A percentile compares a stretch with the other conserved stretches of the same genome.
These are phyloP conservation scores for Choloepus hoffmanni DNA, from an alignment of 2,113 vertebrate genomes.

Conservation along the genomic window DNA sequence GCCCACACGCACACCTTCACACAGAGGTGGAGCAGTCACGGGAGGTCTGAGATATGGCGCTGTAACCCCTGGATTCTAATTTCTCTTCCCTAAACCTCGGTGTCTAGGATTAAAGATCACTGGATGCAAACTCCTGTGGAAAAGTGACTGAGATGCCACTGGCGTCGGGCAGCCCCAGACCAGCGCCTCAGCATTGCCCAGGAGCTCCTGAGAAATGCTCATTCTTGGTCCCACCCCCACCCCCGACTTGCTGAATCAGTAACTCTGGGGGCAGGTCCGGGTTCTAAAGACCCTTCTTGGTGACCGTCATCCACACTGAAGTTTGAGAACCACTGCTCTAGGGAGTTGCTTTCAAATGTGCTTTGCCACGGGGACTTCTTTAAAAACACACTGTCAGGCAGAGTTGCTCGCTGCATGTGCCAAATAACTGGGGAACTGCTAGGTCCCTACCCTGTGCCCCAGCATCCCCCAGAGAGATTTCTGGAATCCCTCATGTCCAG, in stretches of 20 bases:
- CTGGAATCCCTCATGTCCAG: not conserved
- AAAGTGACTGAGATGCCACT: not conserved
- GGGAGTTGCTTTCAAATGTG: not conserved
- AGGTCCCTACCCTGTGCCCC: too few relatives aligned
- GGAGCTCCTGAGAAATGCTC: not conserved
- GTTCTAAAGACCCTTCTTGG: too few relatives aligned
- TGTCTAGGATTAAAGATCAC: not conserved
- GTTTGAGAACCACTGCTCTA: not conserved
- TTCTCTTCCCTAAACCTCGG: not conserved
- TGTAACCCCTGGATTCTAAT: not conserved
- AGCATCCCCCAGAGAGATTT: not conserved
- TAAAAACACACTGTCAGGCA: rapidly evolving
- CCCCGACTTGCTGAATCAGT: too few relatives aligned
- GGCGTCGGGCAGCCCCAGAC: not conserved
- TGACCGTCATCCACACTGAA: too few relatives aligned
- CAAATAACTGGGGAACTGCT: not conserved
- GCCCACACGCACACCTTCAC: too few relatives aligned
- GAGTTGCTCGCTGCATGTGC: rapidly evolving
- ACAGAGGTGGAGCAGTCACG: not conserved
- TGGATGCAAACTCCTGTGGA: not conserved
- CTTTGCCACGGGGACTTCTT: not conserved
- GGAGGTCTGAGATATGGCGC: not conserved
- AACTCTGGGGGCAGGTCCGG: rapidly evolving
- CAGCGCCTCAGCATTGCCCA: too few relatives aligned
- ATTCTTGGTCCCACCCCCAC: not conserved